Base-by-base conservation (phyloP, 92 coral and sea anemone species). In the Pocillopora meandrina region DNA sequence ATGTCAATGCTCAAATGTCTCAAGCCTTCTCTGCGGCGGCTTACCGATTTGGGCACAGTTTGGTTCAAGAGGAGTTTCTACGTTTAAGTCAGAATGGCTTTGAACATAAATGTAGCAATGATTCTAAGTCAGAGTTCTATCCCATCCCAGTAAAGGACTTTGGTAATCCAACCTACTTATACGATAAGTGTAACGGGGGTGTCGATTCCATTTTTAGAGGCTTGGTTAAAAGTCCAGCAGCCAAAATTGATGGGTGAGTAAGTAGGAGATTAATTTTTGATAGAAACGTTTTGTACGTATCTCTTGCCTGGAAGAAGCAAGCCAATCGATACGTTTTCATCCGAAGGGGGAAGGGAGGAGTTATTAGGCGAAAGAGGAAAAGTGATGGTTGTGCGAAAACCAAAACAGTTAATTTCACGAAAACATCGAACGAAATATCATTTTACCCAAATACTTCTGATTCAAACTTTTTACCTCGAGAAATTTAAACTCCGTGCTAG, bases 21-120 rank as follows among this genome's bases (percentile, higher is more conserved):
- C 80, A 84, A 68, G 85, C 71, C 58, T 89, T 92, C 67, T 87
- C 93, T 72, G 87, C 83, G 20, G 90, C 95, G 17, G 95, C 93
- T 66, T 92, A 71, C 75, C 92, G 95, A 59, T 85, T 83, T 21
- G 91, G 95, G 13, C 95, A 92, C 59, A 89, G 91, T 65, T 78
- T 83, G 89, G 78, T 92, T 12, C 77, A 87, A 49, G 80, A 81
- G 19, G 58, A 61, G 35, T 83, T 92, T 76, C 71, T 61, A 5
- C 87, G 91, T 12, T 58, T 89, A 5, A 87, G 81, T 47, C 52
- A 42, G 8, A 0, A 42, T 3, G 1, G 52, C 8, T 42, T 42
- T 42, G 52, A 42, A 42, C 52, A 42, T 5, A 42, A 42, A 42
- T 42, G 52, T 7, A 42, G 1, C 52, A 42, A 42, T 3, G 52